These are phyloP conservation scores for Phrynocephalus versicolor DNA, from an alignment of 2,113 vertebrate genomes.

Conservation along the genomic window DNA sequence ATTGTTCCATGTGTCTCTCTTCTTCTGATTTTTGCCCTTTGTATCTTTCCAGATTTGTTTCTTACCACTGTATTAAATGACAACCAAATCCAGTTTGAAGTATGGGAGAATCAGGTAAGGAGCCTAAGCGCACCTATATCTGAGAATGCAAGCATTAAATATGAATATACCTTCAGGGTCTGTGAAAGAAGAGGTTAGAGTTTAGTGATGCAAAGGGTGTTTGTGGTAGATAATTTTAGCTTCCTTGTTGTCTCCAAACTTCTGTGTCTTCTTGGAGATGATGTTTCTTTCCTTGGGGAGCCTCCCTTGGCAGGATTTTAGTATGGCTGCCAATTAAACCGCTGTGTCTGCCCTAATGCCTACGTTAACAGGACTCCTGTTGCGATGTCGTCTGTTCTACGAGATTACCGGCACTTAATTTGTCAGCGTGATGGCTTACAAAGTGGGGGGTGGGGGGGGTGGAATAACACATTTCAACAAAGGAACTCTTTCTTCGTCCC, in stretches of 20 bases:
- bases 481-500: constrained; percentile 47
- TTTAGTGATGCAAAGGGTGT: constrained; percentile 6
- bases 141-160: constrained; percentile 33
- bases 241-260: constrained; percentile 30
- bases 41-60: constrained; percentile 80
- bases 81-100: constrained; percentile 73
- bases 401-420: constrained; percentile 55
- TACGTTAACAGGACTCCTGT: constrained; percentile 53
- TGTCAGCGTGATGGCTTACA: constrained; percentile 50
- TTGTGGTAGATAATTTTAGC: constrained; percentile 10
- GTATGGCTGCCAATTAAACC: constrained; percentile 54
- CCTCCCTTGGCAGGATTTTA: constrained; percentile 42
- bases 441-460: neutral
- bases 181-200: neutral
- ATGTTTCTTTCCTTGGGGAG: constrained; percentile 38
- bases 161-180: neutral
- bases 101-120: constrained; percentile 85
- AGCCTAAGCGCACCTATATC: constrained; percentile 30
- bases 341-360: constrained; percentile 55
- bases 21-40: constrained; percentile 6
- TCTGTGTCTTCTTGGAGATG: constrained; percentile 30
- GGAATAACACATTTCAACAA: constrained; percentile 20
- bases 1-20: neutral
- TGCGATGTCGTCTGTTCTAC: constrained; percentile 54
- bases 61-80: constrained; percentile 74